Evolutionary conservation across 2,888 invertebrate species (phyloP), one percentile per base, ranked within the genome.

Genomic region (Aphodius sticticus): DNA sequence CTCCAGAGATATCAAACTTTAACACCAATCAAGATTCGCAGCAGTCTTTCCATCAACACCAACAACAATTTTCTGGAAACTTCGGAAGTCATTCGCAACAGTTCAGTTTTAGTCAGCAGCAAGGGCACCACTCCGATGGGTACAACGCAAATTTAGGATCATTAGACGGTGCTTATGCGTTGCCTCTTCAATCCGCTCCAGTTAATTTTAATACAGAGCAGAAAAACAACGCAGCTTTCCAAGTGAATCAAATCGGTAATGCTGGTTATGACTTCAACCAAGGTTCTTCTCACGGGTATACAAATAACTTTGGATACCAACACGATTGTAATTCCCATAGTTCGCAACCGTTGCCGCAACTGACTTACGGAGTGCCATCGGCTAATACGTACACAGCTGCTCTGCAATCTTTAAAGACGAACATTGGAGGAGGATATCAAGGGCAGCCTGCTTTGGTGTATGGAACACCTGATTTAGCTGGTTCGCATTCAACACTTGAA

Each of bases 351-450:
- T 81, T 87, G 69, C 86, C 88, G 16, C 77, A 78, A n/a, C 82
- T 87, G 71, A 85, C 86, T n/a, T 89, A 88, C 81, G 88, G 87
- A 26, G 86, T 87, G 14, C 91, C 92, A 0, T 88, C 90, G 7
- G 91, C 91, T 0, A 90, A 91, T 0, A 91, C 89, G 78, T 92
- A 92, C 82, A 90, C 91, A 0, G 90, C 91, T 0, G 91, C 92
- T 38, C 85, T 92, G 0, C 91, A 90, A 77, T 90, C 91, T 72
- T 86, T 92, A 69, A 92, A 91, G 0, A 90, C 90, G 0, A 90
- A 91, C 14, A 86, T 92, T 6, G 90, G 90, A 6, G 91, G 91
- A 80, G 89, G 86, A n/a, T 88, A 90, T 35, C 89, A 90, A 78
- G 85, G 84, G 1, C 84, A 88, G 0, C 87, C 88, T 0, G 82